A percentile compares a stretch with the other conserved stretches of the same genome.
Conservation (phyloP, 92 coral and sea anemone genomes). For the Isaurus tuberculatus region DNA sequence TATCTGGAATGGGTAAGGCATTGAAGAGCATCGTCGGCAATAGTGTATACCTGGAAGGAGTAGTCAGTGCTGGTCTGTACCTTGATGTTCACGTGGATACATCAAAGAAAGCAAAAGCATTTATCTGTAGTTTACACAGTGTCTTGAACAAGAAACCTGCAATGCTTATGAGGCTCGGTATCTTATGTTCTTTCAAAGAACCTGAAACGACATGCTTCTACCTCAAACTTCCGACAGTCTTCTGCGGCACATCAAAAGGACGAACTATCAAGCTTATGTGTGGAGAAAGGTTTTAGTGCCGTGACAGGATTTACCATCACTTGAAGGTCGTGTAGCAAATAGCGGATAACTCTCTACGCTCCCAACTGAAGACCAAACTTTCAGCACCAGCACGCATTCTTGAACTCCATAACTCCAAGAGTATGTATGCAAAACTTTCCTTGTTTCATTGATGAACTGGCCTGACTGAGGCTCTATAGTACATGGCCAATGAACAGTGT, state of each 20-base stretch:
- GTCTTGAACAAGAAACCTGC: constrained; percentile 32
- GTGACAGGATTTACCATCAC: constrained; percentile 25
- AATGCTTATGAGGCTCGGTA: constrained; percentile 15
- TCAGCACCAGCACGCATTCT: neutral
- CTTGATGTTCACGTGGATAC: constrained; percentile 13
- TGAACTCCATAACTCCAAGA: neutral
- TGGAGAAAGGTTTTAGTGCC: constrained; percentile 26
- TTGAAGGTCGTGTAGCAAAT: constrained; percentile 13
- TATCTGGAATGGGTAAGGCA: constrained; percentile 1
- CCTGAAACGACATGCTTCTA: constrained; percentile 13
- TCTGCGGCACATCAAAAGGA: neutral
- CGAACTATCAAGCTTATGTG: constrained; percentile 44
- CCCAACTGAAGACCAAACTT: neutral
- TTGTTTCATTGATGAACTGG: too few species aligned
- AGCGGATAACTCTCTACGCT: neutral
- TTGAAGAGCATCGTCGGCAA: neutral
- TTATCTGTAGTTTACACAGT: constrained; percentile 41
- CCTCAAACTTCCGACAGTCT: constrained; percentile 50
- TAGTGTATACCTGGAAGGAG: constrained; percentile 14
- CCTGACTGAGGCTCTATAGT: too few species aligned
- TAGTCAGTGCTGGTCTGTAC: neutral
- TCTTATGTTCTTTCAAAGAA: constrained; percentile 28
- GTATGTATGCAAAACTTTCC: too few species aligned
- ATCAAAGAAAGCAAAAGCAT: constrained; percentile 39
- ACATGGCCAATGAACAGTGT: too few species aligned